Base-by-base conservation (phyloP, 1,140 invertebrate genomes). In the Procambarus virginalis region DNA sequence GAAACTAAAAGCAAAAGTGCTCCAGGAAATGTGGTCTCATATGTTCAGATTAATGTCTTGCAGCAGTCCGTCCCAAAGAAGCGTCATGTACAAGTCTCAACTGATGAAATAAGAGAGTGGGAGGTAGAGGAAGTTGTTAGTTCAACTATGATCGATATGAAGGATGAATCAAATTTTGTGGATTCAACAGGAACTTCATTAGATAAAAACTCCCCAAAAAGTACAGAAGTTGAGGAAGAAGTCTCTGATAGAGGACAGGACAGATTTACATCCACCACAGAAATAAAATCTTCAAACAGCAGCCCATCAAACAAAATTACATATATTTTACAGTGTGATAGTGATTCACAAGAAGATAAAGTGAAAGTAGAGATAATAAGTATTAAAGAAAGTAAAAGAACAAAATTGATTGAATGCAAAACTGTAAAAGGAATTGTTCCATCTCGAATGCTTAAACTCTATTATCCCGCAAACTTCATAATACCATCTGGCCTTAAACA, bases 31-130 rank as follows among this genome's bases (percentile, higher is more conserved):
- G 73, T 89, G 2, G 14, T 51, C 48, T 84, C 88, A 34, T 84
- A 79, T 51, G 88, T 89, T 49, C 88, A 82, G 14, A 79, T 89
- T 22, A 89, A 89, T 84, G 88, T 89, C 10, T 46, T 68, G 6
- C 55, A 60, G 22, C 60, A 55, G 60, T 34, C 6, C 5, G 68
- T 3, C 22, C 58, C 34, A 5, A n/a, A 64, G 22, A 76, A 89
- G 14, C 73, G 75, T 49, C 80, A 49, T 48, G 58, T 78, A 22
- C 88, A 84, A 51, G 81, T 68, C 48, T 83, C 81, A 45, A 84
- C 55, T 4, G 68, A 84, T 51, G 82, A 79, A 79, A 17, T 51
- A 34, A 51, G 58, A 58, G 60, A 68, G 22, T 46, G 4, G 46
- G 46, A 51, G 51, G 3, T 3, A 8, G 49, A 84, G 46, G 60